Conservation (phyloP, 92 coral and sea anemone species). For the Parazoanthus darwini region DNA sequence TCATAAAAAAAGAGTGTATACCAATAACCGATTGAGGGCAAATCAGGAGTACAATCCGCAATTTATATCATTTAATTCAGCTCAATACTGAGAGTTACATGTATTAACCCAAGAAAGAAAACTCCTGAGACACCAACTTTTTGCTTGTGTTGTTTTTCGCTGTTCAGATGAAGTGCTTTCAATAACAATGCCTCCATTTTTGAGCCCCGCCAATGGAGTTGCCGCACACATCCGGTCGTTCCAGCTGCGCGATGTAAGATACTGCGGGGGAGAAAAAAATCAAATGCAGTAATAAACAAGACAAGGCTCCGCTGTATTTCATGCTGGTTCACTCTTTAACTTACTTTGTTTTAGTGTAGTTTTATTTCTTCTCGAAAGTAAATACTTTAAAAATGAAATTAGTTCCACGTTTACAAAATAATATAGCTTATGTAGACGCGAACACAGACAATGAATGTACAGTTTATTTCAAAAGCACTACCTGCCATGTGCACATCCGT, state of each 20-base stretch:
- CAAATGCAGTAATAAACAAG: not conserved
- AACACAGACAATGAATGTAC: not conserved
- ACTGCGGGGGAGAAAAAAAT: constrained; percentile 14
- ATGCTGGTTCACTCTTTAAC: no score
- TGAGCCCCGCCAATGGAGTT: constrained; percentile 32
- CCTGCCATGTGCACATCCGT: not conserved
- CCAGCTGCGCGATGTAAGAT: constrained; percentile 40
- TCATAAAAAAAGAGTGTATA: no score
- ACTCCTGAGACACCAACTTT: not conserved
- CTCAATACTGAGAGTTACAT: no score
- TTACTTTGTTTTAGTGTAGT: not conserved
- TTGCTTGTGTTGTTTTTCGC: not conserved
- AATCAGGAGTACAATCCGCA: no score
- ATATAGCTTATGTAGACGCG: not conserved
- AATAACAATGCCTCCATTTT: constrained; percentile 17
- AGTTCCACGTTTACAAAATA: no score
- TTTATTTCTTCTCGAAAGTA: not conserved
- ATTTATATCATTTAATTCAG: no score
- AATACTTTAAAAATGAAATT: no score
- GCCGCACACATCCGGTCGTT: constrained; percentile 15
- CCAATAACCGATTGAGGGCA: no score
- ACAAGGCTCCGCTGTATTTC: no score
- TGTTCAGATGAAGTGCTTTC: constrained; percentile 34
- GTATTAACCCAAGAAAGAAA: not conserved
- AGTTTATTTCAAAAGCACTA: not conserved